Evolutionary conservation across 2,797 vertebrate species (phyloP), one percentile per base, ranked within the genome.

Genomic region (Peromyscus nudipes): DNA sequence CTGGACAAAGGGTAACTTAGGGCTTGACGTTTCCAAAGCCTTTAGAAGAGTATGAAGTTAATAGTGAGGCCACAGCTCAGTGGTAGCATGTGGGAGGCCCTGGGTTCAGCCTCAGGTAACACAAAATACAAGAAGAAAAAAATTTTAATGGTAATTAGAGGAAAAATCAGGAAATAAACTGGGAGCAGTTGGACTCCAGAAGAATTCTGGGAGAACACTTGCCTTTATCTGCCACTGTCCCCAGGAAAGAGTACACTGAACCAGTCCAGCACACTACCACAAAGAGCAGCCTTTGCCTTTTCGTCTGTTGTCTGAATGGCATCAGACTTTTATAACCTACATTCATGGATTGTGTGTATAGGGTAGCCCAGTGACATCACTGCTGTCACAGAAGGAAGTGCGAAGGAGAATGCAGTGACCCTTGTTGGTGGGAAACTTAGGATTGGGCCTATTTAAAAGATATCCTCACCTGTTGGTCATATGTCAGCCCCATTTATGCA

Each of bases 11-110:
- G 55, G n/a, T 91, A 40, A 71, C 64, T 91, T 64, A 80, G 69
- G 40, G 40, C 69, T 83, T 46, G 4, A 9, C 89, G 94, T 95
- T 93, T 80, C 40, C 85, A 77, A 73, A 88, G 13, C 84, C 46
- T 94, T 71, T 77, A 83, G 55, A 67, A 79, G 23, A 86, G 8
- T n/a, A 12, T 88, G 40, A 73, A 80, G 65, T 77, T 87, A 62
- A 60, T 81, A 69, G 62, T 92, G 10, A 21, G 11, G 40, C 7
- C 37, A 29, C 2, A 40, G 71, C 34, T 77, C 13, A 31, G 43
- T 31, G 57, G 25, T 4, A 14, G 27, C 27, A 8, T 40, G 46
- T 37, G 13, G 25, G 4, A 43, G 46, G 27, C 27, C 19, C 46
- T 52, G 34, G 8, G 27, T 77, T 93, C 34, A 62, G 9, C 46